Base-by-base conservation (phyloP, 23 tunicate genomes). In the Aplidium turbinatum region DNA sequence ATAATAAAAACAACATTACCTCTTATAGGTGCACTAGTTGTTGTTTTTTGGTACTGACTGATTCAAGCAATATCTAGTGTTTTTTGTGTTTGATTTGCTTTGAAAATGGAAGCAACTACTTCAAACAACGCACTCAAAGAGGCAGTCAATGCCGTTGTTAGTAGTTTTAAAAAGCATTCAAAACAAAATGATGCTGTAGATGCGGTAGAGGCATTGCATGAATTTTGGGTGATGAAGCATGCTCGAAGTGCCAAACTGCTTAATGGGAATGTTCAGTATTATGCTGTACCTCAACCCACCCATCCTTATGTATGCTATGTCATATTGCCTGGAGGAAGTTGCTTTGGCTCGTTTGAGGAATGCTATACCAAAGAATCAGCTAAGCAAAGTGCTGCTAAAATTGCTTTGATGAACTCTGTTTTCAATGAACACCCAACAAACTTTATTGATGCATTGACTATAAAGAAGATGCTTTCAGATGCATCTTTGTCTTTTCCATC, bases 381-480 rank as follows among this genome's bases (percentile, higher is more conserved):
- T 27, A 68, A 74, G 61, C 85, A 91, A 84, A 78, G 79, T 58
- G 90, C 91, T 0, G 91, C 97, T 4, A 84, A 91, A 84, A 76
- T 91, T 38, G 97, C 92, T 1, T 38, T 91, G 1, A 79, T 86
- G 47, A 79, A 91, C 53, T 78, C 92, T 45, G 97, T 91, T n/a
- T 68, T 84, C 21, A 91, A 83, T 68, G 91, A 91, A 67, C 91
- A 91, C 73, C 83, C 97, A 19, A 38, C 73, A 31, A 82, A 78
- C 35, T 48, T 56, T 53, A 67, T 91, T 21, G 58, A 52, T 53
- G 20, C 82, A 1, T 58, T 33, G 33, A 57, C 70, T 18, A 77
- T 83, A 4, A 52, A 84, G 27, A 53, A 78, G 29, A 79, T 85
- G 25, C 27, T 85, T 18, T 42, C 70, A 30, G 72, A 31, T 22